These are phyloP conservation scores for Ypsolopha sequella DNA, from an alignment of 2,888 invertebrate genomes.

Conservation along the genomic window DNA sequence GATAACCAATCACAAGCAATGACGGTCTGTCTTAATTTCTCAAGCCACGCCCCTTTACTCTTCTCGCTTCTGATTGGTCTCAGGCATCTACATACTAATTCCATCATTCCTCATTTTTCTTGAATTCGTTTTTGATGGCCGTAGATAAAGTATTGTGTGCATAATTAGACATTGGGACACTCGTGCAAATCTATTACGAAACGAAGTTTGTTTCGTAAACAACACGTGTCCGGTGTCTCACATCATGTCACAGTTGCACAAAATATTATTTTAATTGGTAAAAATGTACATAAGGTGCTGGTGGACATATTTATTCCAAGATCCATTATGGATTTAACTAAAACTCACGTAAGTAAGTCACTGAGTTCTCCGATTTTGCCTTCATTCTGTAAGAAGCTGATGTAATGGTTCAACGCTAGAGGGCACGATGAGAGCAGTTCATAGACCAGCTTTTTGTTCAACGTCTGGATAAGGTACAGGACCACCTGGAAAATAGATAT, in stretches of 20 bases:
- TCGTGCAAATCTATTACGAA: no score
- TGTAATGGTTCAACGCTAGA: slow-evolving; percentile 79
- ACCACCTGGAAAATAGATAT: slow-evolving; percentile 68
- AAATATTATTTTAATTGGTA: neutral
- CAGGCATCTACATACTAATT: no score
- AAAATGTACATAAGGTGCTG: neutral
- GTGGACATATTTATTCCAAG: neutral
- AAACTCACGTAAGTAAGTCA: slow-evolving; percentile 79
- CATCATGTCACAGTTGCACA: slow-evolving; percentile 5
- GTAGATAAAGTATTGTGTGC: no score
- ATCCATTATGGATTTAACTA: neutral
- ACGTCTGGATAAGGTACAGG: slow-evolving; percentile 79
- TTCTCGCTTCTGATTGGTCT: no score
- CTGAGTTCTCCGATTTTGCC: slow-evolving; percentile 77
- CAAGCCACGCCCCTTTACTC: no score
- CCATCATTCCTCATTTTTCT: no score
- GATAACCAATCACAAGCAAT: no score
- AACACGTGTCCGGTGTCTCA: no score
- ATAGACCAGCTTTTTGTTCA: slow-evolving; percentile 79
- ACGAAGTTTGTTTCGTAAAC: no score
- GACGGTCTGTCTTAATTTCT: no score
- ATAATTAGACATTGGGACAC: no score
- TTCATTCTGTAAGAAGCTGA: slow-evolving; percentile 78
- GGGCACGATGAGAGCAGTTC: slow-evolving; percentile 77
- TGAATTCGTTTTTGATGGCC: no score